Percentiles rank a stretch among this genome's conserved stretches.
Evolutionary conservation across 1,140 invertebrate genomes (phyloP).

Genomic region (Chrysomallon squamiferum): DNA sequence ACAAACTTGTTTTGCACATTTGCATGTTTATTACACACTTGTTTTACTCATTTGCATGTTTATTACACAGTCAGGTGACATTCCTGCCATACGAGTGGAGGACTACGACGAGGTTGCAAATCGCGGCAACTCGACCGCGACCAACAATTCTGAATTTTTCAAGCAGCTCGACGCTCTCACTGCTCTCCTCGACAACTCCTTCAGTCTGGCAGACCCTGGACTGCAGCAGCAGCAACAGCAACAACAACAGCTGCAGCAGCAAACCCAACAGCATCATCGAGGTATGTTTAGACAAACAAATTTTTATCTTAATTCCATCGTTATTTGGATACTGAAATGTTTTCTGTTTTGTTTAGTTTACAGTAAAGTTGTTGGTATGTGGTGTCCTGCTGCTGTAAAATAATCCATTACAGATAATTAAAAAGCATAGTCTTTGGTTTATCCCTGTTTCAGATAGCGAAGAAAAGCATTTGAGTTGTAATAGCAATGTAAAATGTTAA

Average conservation of each 20-base stretch:
- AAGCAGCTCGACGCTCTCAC: slow-evolving; percentile 62
- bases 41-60: neutral
- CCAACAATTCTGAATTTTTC: slow-evolving; percentile 52
- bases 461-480: no score
- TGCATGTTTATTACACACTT: neutral
- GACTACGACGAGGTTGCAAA: slow-evolving; percentile 26
- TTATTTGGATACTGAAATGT: neutral
- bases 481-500: no score
- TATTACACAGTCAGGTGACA: slow-evolving; percentile 15
- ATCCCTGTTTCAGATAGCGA: no score
- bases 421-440: no score
- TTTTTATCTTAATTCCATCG: neutral
- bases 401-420: neutral
- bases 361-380: neutral
- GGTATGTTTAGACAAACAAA: neutral
- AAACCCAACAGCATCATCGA: slow-evolving; percentile 7
- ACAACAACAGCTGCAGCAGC: slow-evolving; percentile 9
- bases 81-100: slow-evolving; percentile 31
- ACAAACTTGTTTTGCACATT: neutral
- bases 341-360: neutral
- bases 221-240: slow-evolving; percentile 14
- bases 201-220: slow-evolving; percentile 36
- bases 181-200: slow-evolving; percentile 61
- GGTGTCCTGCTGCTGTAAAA: neutral
- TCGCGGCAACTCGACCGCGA: slow-evolving; percentile 11